Conservation (phyloP, 2,888 invertebrate species). For the Drosophila putrida region DNA sequence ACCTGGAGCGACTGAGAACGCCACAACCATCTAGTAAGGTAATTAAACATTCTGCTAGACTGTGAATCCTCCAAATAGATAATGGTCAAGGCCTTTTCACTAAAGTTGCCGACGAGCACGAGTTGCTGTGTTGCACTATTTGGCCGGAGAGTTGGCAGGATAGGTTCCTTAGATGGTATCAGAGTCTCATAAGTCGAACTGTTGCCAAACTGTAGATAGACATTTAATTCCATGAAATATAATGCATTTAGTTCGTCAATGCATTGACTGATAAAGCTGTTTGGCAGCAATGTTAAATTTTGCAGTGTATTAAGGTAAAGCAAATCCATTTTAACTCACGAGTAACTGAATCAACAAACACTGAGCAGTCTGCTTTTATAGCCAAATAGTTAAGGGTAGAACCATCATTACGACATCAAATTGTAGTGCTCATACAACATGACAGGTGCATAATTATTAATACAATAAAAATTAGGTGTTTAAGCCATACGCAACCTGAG, state of each 20-base stretch:
- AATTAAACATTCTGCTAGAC: conserved; percentile 10
- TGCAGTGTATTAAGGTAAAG: conserved; percentile 55
- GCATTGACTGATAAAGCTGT: conserved; percentile 32
- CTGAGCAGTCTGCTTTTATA: conserved; percentile 47
- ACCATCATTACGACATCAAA: conserved; percentile 12
- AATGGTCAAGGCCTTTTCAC: conserved; percentile 55
- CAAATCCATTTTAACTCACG: conserved; percentile 45
- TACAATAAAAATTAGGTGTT: conserved; percentile 9
- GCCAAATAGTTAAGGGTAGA: neutral
- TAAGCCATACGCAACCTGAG: conserved; percentile 2
- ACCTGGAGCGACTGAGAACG: conserved; percentile 59
- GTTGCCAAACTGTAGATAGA: conserved; percentile 51
- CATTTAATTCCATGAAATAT: conserved; percentile 56
- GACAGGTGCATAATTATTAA: conserved; percentile 28
- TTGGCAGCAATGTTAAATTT: conserved; percentile 44
- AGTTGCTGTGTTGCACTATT: conserved; percentile 21
- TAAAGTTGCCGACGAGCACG: conserved; percentile 56
- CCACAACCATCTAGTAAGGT: conserved; percentile 64
- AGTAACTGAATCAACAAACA: neutral
- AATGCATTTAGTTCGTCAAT: conserved; percentile 50
- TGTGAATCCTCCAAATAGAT: conserved; percentile 45
- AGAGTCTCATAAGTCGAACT: conserved; percentile 10
- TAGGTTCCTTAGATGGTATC: conserved; percentile 5
- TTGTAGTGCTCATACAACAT: neutral
- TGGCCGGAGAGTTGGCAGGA: conserved; percentile 40